Evolutionary conservation across 1,140 invertebrate genomes (phyloP), one percentile per base, ranked within the genome.

Genomic region (Leptoteleia sp.): DNA sequence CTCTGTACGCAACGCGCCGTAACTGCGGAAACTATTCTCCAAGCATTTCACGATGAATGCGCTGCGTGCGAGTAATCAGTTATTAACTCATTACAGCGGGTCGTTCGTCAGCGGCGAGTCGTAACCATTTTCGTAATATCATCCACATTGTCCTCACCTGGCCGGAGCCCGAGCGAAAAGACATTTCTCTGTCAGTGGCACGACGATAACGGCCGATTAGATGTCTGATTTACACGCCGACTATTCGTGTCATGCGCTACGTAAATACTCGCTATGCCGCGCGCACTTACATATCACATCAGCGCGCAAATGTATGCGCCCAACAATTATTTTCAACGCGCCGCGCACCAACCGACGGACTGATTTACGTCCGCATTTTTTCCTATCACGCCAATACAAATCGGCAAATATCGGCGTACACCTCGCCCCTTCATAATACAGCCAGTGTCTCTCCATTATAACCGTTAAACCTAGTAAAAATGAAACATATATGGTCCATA

Each of bases 131-230:
- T 76, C 52, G 73, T 80, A 68, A 70, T 73, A 61, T 80, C 79
- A 68, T 65, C 55, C 50, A 70, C 57, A 77, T 73, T 76, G 73
- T 79, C 68, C 52, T 43, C 57, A 65, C 68, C 62, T 59, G 40
- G 29, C 68, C n/a, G n/a, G 9, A 48, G 48, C 15, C 52, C 11
- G 17, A 55, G 54, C 57, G 71, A 67, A 47, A 75, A 65, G 71
- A 65, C 65, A 57, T 59, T 65, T n/a, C n/a, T 65, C 70, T 71
- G 65, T 71, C 65, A 54, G 59, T 70, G 52, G 57, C 42, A 47
- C 50, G 29, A 52, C 59, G 83, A 86, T 86, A 86, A 84, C 79
- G 75, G 68, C 76, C 81, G 81, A 85, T 86, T 86, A 87, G 84
- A 77, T 72, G 76, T 47, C 81, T 85, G 84, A 87, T 87, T 87